phyloP scores from a whole-genome alignment of 2,797 vertebrate genomes.

The Sebastes iracundus region DNA sequence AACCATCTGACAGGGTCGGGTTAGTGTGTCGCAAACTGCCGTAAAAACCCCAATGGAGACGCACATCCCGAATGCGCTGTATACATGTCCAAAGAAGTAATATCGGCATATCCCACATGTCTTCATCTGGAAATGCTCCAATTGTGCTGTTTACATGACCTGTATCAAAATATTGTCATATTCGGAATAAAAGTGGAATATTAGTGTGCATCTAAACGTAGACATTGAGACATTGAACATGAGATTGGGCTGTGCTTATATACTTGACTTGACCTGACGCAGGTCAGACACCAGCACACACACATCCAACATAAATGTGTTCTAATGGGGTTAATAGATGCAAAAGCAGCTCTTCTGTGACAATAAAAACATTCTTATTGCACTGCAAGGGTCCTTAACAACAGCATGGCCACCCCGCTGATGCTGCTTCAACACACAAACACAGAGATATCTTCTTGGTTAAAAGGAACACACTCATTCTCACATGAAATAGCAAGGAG shows the following conservation, averaged over 20 bases:
- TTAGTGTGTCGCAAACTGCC: too few species aligned
- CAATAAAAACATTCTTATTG: slow-evolving; percentile 43
- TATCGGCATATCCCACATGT: background rate
- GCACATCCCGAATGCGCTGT: background rate
- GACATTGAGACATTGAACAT: slow-evolving; percentile 2
- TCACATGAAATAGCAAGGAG: slow-evolving; percentile 18
- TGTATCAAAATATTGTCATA: background rate
- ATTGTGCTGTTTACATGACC: background rate
- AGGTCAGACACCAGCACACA: background rate
- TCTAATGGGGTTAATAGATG: slow-evolving; percentile 54
- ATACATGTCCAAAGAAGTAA: background rate
- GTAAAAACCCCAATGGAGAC: background rate
- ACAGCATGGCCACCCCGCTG: slow-evolving; percentile 22
- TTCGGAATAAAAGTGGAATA: background rate
- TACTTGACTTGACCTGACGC: background rate
- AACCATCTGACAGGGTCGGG: background rate
- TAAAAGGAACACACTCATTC: slow-evolving; percentile 5
- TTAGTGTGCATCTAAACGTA: background rate
- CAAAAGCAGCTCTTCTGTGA: slow-evolving; percentile 48
- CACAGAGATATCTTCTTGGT: background rate
- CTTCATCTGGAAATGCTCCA: background rate
- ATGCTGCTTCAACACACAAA: slow-evolving; percentile 3
- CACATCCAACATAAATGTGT: slow-evolving; percentile 2
- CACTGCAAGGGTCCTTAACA: slow-evolving; percentile 28
- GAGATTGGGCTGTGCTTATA: slow-evolving; percentile 26